Conservation (phyloP, 2,888 invertebrate species). For the Ectemnius lituratus region DNA sequence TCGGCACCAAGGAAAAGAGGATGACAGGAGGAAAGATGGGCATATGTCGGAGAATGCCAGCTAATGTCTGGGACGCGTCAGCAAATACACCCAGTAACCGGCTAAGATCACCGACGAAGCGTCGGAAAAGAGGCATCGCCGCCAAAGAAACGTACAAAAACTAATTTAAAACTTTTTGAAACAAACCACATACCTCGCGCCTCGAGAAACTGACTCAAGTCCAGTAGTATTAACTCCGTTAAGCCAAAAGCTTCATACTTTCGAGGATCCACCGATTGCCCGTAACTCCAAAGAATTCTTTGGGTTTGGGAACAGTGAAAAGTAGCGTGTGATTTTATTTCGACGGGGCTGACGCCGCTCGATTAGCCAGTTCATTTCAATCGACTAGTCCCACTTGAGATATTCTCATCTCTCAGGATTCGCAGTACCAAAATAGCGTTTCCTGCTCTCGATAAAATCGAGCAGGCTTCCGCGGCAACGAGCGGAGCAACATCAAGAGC, state of each 20-base stretch:
- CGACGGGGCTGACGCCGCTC: not conserved
- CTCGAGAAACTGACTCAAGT: too few relatives aligned
- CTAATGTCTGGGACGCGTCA: constrained; percentile 63
- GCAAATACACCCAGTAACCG: constrained; percentile 38
- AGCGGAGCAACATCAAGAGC: constrained; percentile 34
- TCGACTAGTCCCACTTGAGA: not conserved
- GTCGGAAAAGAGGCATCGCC: constrained; percentile 28
- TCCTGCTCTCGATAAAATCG: constrained; percentile 5
- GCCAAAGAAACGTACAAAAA: constrained; percentile 26
- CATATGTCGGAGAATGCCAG: constrained; percentile 55
- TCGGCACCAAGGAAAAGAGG: constrained; percentile 29
- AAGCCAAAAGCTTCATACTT: too few relatives aligned
- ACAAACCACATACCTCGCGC: too few relatives aligned
- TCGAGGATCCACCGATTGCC: too few relatives aligned
- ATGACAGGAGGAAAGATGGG: constrained; percentile 34
- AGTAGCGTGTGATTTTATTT: not conserved
- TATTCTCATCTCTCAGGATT: not conserved
- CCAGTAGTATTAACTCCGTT: too few relatives aligned
- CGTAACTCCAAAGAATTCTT: too few relatives aligned
- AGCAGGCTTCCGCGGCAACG: not conserved
- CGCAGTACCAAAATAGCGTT: not conserved
- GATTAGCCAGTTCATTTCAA: not conserved
- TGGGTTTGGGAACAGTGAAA: not conserved
- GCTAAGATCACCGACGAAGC: constrained; percentile 13
- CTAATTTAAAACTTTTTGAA: too few relatives aligned